Evolutionary conservation across 2,113 vertebrate species (phyloP).

Genomic region (Nanorana parkeri): DNA sequence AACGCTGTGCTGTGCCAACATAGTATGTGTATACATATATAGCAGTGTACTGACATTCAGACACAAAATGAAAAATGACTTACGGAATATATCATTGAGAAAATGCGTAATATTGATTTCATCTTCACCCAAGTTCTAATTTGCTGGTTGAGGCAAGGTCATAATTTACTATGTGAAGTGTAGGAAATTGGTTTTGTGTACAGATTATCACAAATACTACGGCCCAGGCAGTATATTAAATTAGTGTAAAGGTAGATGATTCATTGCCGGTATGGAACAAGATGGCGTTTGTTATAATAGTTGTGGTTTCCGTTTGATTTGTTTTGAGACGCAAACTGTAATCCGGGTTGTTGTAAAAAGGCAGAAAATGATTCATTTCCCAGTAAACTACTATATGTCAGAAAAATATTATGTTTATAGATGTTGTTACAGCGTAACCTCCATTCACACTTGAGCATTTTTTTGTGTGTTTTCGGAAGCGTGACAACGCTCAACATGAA

Average conservation of each 20-base stretch:
- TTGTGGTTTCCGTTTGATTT: background rate
- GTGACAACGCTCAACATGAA: too few species aligned
- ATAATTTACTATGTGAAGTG: conserved; percentile 50
- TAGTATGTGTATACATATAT: conserved; percentile 26
- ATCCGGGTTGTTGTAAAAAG: too few species aligned
- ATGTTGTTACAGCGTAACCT: too few species aligned
- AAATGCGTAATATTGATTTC: conserved; percentile 50
- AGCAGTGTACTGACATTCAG: conserved; percentile 10
- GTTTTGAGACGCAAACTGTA: too few species aligned
- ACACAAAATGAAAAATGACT: conserved; percentile 48
- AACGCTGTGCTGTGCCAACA: conserved; percentile 39
- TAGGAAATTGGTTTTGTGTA: conserved; percentile 28
- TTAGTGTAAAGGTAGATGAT: conserved; percentile 19
- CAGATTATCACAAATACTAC: conserved; percentile 36
- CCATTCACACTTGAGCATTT: too few species aligned
- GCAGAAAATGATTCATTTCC: too few species aligned
- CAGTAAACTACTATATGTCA: too few species aligned
- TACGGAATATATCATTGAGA: conserved; percentile 45
- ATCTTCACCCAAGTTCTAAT: conserved; percentile 35
- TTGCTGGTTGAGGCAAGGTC: conserved; percentile 26
- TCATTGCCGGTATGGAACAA: conserved; percentile 6
- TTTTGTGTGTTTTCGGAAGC: too few species aligned
- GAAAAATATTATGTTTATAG: too few species aligned
- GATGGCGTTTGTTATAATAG: background rate
- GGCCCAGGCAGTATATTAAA: conserved; percentile 18